Base-by-base conservation (phyloP, 2,888 invertebrate genomes). In the Drosophila infuscata region DNA sequence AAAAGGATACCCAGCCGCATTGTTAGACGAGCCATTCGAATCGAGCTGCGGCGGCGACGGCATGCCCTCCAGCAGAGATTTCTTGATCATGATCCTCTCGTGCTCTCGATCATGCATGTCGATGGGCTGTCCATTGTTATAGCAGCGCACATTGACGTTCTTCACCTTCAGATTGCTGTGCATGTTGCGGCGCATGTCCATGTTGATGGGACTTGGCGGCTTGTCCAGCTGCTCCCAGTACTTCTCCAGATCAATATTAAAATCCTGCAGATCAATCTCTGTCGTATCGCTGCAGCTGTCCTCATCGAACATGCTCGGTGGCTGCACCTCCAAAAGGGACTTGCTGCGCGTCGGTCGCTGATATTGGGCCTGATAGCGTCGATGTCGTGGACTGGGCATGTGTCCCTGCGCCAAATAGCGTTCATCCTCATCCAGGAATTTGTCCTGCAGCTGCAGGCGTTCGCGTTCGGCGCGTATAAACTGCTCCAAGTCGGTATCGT, bases 171-270 rank as follows among this genome's bases (percentile, higher is more conserved):
- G 69, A 62, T 91, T 93, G 82, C 92, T 93, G 68, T 92, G 93
- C 92, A 92, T 93, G 60, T 93, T 93, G 51, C 93, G 92, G 0
- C 92, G 92, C 92, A 92, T 93, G 72, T 92, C 92, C 70, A 93
- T 77, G 73, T 93, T 92, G 35, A 93, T 91, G 70, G 93, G 93
- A 64, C 92, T 93, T 9, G 93, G 92, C 8, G 93, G 92, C 62
- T 93, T 93, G 74, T 93, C 93, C 60, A 93, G 79, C 72, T 93
- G 92, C 53, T 92, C 93, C 93, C 93, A 93, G 76, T 93, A 93
- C 77, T 93, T 93, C 62, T 93, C 93, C 74, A 93, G 84, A 70
- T 93, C 93, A 57, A 93, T 92, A 74, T 93, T 93, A 57, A 93
- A 93, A 68, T 93, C 93, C 71, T 93, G 93, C 49, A 93, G 75